Evolutionary conservation across 2,113 vertebrate genomes (phyloP).

Genomic region (Connochaetes taurinus): DNA sequence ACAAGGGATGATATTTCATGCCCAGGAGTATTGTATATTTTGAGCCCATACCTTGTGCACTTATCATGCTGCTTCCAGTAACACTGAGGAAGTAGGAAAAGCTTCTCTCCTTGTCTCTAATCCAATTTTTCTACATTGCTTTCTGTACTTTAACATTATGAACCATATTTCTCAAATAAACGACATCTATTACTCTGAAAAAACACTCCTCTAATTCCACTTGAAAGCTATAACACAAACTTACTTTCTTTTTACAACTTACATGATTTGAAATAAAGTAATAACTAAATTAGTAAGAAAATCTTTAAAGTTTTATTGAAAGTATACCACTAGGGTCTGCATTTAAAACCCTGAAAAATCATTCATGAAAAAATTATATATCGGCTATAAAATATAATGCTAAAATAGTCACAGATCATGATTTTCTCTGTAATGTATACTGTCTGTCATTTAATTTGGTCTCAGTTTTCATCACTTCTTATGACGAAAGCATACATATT

Average conservation of each 20-base stretch:
- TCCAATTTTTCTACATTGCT: conserved; percentile 16
- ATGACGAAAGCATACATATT: neutral
- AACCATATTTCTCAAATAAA: conserved; percentile 45
- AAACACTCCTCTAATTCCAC: neutral
- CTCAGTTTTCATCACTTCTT: neutral
- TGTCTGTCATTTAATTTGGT: neutral
- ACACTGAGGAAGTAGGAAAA: neutral
- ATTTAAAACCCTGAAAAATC: neutral
- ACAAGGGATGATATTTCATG: conserved; percentile 13
- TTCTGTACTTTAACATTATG: conserved; percentile 25
- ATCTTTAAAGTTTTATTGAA: neutral
- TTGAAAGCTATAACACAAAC: conserved; percentile 14
- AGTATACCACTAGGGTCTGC: neutral
- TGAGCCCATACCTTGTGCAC: neutral
- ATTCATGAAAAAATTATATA: neutral
- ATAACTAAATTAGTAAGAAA: neutral
- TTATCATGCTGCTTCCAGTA: neutral
- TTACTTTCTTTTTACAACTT: conserved; percentile 32
- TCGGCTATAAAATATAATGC: neutral
- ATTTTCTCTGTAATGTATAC: neutral
- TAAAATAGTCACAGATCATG: neutral
- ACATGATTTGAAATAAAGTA: conserved; percentile 30
- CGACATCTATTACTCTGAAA: conserved; percentile 15
- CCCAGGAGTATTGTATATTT: conserved; percentile 11
- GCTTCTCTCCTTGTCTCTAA: conserved; percentile 9